Evolutionary conservation across 2,113 vertebrate species (phyloP), one percentile per base, ranked within the genome.

Genomic region (Lutjanus erythropterus): DNA sequence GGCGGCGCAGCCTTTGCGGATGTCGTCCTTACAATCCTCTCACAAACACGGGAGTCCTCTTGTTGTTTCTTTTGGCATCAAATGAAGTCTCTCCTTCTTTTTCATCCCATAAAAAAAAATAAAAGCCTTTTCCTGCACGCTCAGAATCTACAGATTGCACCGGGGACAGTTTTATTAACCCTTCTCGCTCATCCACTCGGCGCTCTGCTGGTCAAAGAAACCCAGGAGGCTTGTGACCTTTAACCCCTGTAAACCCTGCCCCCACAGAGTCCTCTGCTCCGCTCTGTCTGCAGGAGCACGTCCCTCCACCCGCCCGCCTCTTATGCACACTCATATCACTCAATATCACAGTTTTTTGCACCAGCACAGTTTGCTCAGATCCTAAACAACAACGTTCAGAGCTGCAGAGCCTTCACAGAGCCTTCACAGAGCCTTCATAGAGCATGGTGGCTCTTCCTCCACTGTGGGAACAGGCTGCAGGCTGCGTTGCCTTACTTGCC

Each of bases 141-240:
- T 12, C 47, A 9, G 37, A 67, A 35, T 53, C 39, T 49, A n/a
- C 39, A 64, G 11, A 19, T 15, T 14, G 62, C 47, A 12, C 35
- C 7, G 25, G 50, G 33, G 12, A 9, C n/a, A 37, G 14, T 55
- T 78, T 37, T 29, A 76, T 50, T 5, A 15, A 61, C 19, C 47
- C 78, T 31, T 62, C 49, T 46, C 29, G 81, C 74, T 74, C 71
- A 75, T 76, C 58, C 92, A 84, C 90, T 91, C 79, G 75, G 89
- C 85, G n/a, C 70, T 75, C 77, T 83, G 89, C 76, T 95, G 95
- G 95, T 93, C 94, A 93, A 93, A 95, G 95, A 92, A 94, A 94
- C 91, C 92, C 94, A 95, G 94, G 94, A 94, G 94, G 94, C 93
- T 94, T 82, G 91, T 93, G 95, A 96, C 96, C 97, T 95, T 58